phyloP scores from a whole-genome alignment of 2,888 invertebrate species.

The Euplagia quadripunctaria region DNA sequence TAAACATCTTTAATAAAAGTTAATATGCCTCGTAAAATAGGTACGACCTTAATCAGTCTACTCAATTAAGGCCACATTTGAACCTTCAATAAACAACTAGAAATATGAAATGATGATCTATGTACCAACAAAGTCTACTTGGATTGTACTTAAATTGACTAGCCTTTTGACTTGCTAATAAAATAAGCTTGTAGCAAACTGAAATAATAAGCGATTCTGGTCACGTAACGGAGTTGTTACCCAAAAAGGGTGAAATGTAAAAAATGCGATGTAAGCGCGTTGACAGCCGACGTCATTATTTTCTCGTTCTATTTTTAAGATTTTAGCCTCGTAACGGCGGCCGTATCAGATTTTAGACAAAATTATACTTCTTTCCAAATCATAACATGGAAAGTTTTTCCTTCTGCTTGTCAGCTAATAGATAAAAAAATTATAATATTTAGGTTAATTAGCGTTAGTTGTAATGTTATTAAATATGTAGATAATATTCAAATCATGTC shows the following conservation, averaged over 20 bases:
- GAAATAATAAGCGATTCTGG: constrained; percentile 14
- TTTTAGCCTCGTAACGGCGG: background rate
- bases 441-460: background rate
- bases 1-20: too few species aligned
- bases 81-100: background rate
- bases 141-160: background rate
- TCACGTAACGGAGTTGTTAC: constrained; percentile 20
- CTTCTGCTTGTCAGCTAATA: background rate
- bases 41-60: too few species aligned
- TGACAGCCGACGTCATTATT: constrained; percentile 23
- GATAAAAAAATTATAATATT: background rate
- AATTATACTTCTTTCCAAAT: background rate
- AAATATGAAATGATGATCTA: background rate
- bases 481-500: background rate
- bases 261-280: constrained; percentile 12
- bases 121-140: background rate
- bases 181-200: constrained; percentile 2
- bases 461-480: background rate
- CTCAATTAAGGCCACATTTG: too few species aligned
- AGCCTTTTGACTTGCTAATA: background rate
- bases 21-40: too few species aligned
- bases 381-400: background rate
- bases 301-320: constrained; percentile 6
- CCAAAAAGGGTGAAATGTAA: constrained; percentile 19
- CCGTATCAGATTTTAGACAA: background rate